Base-by-base conservation (phyloP, 2,888 invertebrate species). In the Augiades crinisus region DNA sequence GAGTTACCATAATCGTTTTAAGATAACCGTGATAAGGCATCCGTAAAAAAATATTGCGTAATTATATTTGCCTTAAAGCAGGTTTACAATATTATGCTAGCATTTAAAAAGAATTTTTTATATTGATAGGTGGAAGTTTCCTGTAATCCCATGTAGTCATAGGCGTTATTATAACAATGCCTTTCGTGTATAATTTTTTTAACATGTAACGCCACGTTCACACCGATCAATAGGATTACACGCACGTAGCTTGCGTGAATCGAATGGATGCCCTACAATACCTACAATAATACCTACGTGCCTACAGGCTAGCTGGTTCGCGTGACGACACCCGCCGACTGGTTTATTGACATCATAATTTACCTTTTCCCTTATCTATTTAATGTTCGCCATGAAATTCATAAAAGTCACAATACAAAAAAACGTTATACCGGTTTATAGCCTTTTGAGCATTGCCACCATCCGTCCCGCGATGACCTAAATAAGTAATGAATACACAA, bases 151-250 rank as follows among this genome's bases (percentile, higher is more conserved):
- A 2, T 27, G 4, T 10, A 8, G 7, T 6, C 2, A 6, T 10
- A n/a, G 31, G 12, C 22, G 22, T 47, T n/a, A 10, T 5, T 33
- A 21, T 0, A 27, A 34, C 27, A 24, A 43, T 27, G 27, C n/a
- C 10, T n/a, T n/a, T n/a, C n/a, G 10, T 13, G 27, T n/a, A 34
- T 17, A 13, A 30, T 41, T 53, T 47, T 36, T 45, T n/a, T n/a
- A n/a, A 12, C 45, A 45, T 38, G 44, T 36, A 34, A 46, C 40
- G 27, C 33, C 12, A 13, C 41, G 21, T 13, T 36, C 33, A 36
- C 27, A n/a, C 24, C 58, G 60, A 61, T 65, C 60, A 62, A 64
- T 64, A 61, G 60, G 55, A 61, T 62, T 58, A 60, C 57, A 57
- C 58, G 58, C 57, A 51, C 54, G 53, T 60, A 53, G 55, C 57